These are phyloP conservation scores for Anolis carolinensis DNA, from an alignment of 2,113 vertebrate species.

Conservation along the genomic window DNA sequence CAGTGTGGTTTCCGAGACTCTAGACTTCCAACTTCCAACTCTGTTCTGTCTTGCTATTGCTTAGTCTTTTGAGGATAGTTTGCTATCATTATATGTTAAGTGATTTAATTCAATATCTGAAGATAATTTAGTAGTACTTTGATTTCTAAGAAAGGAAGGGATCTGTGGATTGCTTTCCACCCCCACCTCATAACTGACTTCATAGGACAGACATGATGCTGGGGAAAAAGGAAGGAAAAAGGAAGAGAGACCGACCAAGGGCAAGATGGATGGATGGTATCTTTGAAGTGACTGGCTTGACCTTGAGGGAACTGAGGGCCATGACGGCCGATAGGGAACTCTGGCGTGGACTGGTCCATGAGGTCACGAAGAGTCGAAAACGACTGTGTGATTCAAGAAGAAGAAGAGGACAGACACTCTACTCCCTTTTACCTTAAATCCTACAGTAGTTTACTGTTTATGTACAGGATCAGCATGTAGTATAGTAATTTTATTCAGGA, in stretches of 20 bases:
- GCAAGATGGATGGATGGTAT: no score
- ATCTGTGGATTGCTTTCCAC: background rate
- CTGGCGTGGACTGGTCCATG: no score
- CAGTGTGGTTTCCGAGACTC: conserved; percentile 14
- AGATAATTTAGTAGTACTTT: background rate
- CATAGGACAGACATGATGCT: background rate
- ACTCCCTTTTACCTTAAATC: conserved; percentile 11
- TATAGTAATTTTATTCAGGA: background rate
- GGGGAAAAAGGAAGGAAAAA: no score
- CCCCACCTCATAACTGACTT: background rate
- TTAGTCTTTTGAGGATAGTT: background rate
- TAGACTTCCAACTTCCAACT: background rate
- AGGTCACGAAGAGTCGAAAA: no score
- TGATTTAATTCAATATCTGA: background rate
- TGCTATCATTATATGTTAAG: conserved; percentile 4
- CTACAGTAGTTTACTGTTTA: background rate
- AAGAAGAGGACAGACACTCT: background rate
- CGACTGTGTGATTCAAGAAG: no score
- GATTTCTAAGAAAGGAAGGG: background rate
- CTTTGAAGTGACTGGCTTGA: no score
- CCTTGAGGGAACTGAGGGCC: no score
- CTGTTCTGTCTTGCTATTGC: background rate
- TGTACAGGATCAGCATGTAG: conserved; percentile 9
- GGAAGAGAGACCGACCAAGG: no score
- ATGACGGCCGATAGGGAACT: no score